A percentile compares a stretch with the other conserved stretches of the same genome.
These are phyloP conservation scores for Prionchulus punctatus DNA, from an alignment of 2,888 invertebrate genomes.

Conservation along the genomic window DNA sequence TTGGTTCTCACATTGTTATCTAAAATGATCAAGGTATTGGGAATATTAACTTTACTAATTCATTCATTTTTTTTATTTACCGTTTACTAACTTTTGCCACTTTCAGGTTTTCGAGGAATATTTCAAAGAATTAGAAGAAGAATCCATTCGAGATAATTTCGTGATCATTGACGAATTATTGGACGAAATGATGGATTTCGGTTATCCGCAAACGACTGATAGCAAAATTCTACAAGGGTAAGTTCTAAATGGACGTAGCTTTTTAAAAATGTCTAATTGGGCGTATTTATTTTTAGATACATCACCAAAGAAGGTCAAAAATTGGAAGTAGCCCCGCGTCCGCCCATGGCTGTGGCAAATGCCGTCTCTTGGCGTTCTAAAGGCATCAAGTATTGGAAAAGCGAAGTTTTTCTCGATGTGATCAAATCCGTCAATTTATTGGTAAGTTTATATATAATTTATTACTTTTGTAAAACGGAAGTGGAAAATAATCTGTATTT, in stretches of 20 bases:
- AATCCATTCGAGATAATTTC: constrained; percentile 95
- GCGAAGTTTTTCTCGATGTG: constrained; percentile 96
- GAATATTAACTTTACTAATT: neutral
- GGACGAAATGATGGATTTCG: constrained; percentile 91
- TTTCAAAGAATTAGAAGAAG: constrained; percentile 93
- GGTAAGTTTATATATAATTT: constrained; percentile 39
- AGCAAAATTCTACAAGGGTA: constrained; percentile 84
- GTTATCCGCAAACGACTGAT: constrained; percentile 87
- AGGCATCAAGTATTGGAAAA: constrained; percentile 93
- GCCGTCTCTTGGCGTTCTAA: constrained; percentile 97
- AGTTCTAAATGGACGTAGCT: no score
- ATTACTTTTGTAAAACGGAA: neutral
- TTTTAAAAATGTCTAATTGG: neutral
- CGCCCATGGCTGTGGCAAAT: constrained; percentile 95
- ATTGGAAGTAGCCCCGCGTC: constrained; percentile 80
- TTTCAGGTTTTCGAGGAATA: constrained; percentile 61
- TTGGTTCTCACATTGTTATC: constrained; percentile 87
- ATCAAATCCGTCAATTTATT: constrained; percentile 92
- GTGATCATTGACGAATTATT: constrained; percentile 95
- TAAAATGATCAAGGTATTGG: constrained; percentile 72
- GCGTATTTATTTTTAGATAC: constrained; percentile 48
- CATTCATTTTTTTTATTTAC: no score
- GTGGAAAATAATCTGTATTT: constrained; percentile 1
- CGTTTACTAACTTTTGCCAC: no score
- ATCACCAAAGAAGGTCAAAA: constrained; percentile 97